phyloP scores from a whole-genome alignment of 2,888 invertebrate genomes.

The Orthosia cruda region DNA sequence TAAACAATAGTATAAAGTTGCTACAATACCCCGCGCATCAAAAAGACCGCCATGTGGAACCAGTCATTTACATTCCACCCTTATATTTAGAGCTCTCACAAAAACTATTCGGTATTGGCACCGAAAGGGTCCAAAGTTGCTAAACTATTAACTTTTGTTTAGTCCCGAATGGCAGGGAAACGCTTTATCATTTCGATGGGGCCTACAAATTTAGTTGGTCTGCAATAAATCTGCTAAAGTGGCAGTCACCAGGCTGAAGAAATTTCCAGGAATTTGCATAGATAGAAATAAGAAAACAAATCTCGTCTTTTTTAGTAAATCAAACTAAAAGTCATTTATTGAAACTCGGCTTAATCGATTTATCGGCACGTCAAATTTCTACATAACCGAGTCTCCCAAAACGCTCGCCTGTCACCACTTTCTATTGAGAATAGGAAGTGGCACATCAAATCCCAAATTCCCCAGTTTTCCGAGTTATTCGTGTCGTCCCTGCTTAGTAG shows the following conservation, averaged over 20 bases:
- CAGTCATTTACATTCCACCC: slow-evolving; percentile 31
- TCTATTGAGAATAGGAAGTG: too few species aligned
- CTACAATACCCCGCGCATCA: slow-evolving; percentile 6
- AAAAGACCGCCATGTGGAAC: slow-evolving; percentile 12
- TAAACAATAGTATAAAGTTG: not conserved
- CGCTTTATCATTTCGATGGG: slow-evolving; percentile 75
- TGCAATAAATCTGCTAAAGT: slow-evolving; percentile 73
- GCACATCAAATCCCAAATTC: too few species aligned
- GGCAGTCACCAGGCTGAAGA: slow-evolving; percentile 57
- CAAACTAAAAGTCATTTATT: too few species aligned
- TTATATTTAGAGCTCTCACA: slow-evolving; percentile 46
- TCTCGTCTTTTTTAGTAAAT: too few species aligned
- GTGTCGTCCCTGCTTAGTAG: too few species aligned
- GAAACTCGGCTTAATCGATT: too few species aligned
- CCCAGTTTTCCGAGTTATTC: too few species aligned
- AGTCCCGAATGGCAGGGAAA: slow-evolving; percentile 59
- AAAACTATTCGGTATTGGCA: slow-evolving; percentile 62
- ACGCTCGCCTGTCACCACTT: too few species aligned
- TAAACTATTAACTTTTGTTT: slow-evolving; percentile 79
- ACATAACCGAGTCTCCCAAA: too few species aligned
- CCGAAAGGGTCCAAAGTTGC: slow-evolving; percentile 65
- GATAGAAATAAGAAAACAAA: too few species aligned
- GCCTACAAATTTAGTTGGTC: slow-evolving; percentile 74
- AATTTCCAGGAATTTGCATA: slow-evolving; percentile 55
- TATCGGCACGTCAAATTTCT: too few species aligned